Evolutionary conservation across 2,888 invertebrate genomes (phyloP).

Genomic region (Mythimna vitellina): DNA sequence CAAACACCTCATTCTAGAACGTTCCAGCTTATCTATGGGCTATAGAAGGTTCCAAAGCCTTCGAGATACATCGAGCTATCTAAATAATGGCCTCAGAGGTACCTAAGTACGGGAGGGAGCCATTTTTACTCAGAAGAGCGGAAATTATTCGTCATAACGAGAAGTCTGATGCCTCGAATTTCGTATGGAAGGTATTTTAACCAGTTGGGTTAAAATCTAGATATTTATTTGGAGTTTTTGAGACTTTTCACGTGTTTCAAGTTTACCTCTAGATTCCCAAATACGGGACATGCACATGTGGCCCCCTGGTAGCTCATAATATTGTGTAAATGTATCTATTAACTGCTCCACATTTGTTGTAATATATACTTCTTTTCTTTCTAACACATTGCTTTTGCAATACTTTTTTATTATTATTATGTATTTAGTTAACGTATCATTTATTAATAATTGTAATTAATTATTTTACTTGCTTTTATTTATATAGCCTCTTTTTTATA

Average conservation of each 20-base stretch:
- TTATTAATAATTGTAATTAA: too few relatives aligned
- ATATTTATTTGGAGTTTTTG: neutral
- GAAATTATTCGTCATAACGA: slow-evolving; percentile 59
- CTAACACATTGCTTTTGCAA: too few relatives aligned
- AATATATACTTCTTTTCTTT: too few relatives aligned
- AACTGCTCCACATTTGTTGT: too few relatives aligned
- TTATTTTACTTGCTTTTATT: too few relatives aligned
- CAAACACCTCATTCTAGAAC: slow-evolving; percentile 36
- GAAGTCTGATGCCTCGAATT: slow-evolving; percentile 33
- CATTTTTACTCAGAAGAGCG: slow-evolving; percentile 57
- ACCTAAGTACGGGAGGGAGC: slow-evolving; percentile 28
- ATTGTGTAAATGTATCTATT: too few relatives aligned
- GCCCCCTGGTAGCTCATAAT: too few relatives aligned
- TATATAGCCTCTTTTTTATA: too few relatives aligned
- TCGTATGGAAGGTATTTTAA: slow-evolving; percentile 34
- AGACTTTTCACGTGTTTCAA: neutral
- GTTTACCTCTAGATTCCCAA: too few relatives aligned
- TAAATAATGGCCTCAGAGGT: slow-evolving; percentile 50
- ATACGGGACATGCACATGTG: too few relatives aligned
- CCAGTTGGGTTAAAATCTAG: slow-evolving; percentile 19
- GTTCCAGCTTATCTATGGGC: slow-evolving; percentile 58
- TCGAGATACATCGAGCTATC: slow-evolving; percentile 56
- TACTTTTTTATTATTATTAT: too few relatives aligned
- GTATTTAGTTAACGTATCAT: too few relatives aligned
- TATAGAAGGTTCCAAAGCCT: slow-evolving; percentile 29